Conservation (phyloP, 92 coral and sea anemone species). For the Zoanthus sansibaricus region DNA sequence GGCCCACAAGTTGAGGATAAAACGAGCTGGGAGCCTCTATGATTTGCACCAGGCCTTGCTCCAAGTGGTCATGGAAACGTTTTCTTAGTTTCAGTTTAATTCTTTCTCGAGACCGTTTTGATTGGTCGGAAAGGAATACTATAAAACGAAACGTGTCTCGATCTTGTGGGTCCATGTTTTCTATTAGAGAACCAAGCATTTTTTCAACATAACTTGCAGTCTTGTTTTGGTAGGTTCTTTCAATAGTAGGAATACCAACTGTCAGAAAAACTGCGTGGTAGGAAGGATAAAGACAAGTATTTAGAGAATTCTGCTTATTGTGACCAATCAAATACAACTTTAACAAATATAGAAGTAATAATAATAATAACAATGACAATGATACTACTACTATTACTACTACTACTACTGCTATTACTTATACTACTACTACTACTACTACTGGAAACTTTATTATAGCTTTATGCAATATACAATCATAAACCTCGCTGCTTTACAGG, state of each 20-base stretch:
- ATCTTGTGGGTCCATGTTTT: constrained; percentile 48
- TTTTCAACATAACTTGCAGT: constrained; percentile 65
- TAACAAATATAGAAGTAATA: too few species aligned
- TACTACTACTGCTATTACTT: too few species aligned
- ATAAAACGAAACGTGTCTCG: constrained; percentile 63
- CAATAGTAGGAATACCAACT: constrained; percentile 89
- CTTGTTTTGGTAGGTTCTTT: constrained; percentile 68
- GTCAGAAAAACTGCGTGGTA: constrained; percentile 74
- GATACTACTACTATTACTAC: too few species aligned
- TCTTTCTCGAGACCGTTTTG: constrained; percentile 60
- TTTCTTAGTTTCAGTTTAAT: constrained; percentile 50
- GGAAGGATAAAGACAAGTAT: neutral
- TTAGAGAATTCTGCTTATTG: too few species aligned
- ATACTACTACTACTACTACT: too few species aligned
- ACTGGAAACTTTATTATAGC: too few species aligned
- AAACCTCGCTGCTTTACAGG: too few species aligned
- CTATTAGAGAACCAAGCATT: constrained; percentile 73
- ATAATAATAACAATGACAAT: too few species aligned
- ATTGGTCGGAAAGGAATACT: constrained; percentile 84
- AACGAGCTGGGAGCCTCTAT: constrained; percentile 79
- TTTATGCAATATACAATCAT: too few species aligned
- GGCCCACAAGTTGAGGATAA: constrained; percentile 82
- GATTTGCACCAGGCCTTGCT: constrained; percentile 75
- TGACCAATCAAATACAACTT: too few species aligned
- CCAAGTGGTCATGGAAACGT: constrained; percentile 64